Percentiles rank a stretch among this genome's conserved stretches.
phyloP scores from a whole-genome alignment of 1,140 invertebrate species.

The Sinonovacula constricta region DNA sequence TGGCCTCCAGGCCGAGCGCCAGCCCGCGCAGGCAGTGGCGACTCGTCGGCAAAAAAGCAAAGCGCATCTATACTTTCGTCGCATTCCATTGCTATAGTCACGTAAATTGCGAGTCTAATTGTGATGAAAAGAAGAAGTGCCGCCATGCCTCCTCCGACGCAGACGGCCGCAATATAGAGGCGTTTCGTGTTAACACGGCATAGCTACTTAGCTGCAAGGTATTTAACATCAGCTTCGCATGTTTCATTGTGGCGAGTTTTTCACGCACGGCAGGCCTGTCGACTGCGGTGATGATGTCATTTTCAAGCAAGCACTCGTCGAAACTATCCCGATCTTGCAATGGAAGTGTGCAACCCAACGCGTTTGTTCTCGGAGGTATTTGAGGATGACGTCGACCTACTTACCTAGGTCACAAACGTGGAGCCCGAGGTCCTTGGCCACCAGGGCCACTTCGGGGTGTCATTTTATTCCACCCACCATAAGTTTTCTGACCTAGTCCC shows the following conservation, averaged over 20 bases:
- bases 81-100: too few relatives aligned
- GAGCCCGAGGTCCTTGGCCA: not conserved
- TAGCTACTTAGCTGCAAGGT: not conserved
- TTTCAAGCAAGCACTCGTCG: constrained; percentile 9
- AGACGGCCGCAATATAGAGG: too few relatives aligned
- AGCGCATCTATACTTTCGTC: too few relatives aligned
- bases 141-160: too few relatives aligned
- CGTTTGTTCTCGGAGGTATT: not conserved
- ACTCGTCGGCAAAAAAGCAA: too few relatives aligned
- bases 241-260: not conserved
- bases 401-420: not conserved
- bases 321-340: not conserved
- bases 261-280: not conserved
- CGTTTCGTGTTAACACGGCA: too few relatives aligned
- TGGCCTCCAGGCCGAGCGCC: too few relatives aligned
- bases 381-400: not conserved
- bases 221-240: not conserved
- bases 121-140: too few relatives aligned
- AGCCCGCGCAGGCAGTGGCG: too few relatives aligned
- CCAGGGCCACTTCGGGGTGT: not conserved
- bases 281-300: not conserved
- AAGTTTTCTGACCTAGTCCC: constrained; percentile 12
- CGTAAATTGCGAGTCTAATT: too few relatives aligned
- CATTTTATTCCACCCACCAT: not conserved
- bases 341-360: not conserved